phyloP scores from a whole-genome alignment of 2,113 vertebrate genomes.

The Pelecanoides urinatrix region DNA sequence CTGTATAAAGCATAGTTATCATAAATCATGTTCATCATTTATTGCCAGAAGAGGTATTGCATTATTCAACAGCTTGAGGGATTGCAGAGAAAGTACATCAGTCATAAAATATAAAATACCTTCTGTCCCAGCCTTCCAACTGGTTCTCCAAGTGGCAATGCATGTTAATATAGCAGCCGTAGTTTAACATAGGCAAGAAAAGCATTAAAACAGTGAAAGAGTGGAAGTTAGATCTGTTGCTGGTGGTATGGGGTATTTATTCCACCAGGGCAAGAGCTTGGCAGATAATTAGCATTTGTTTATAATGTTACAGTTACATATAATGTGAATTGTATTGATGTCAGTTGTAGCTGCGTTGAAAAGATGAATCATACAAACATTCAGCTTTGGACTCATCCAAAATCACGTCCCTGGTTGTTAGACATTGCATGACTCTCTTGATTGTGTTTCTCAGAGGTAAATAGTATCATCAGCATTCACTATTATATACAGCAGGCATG shows the following conservation, averaged over 20 bases:
- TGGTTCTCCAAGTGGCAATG: slow-evolving; percentile 33
- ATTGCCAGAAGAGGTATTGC: slow-evolving; percentile 18
- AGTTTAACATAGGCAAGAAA: slow-evolving; percentile 2
- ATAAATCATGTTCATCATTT: slow-evolving; percentile 42
- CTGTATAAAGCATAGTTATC: slow-evolving; percentile 24
- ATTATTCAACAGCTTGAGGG: slow-evolving; percentile 12
- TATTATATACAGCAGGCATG: not conserved
- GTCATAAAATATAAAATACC: slow-evolving; percentile 18
- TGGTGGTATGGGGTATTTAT: not conserved
- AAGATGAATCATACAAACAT: rapidly evolving
- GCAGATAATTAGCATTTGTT: not conserved
- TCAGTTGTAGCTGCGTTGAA: not conserved
- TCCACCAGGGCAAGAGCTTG: not conserved
- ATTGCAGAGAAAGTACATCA: not conserved
- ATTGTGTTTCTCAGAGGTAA: not conserved
- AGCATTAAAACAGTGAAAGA: not conserved
- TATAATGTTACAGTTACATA: not conserved
- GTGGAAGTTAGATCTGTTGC: not conserved
- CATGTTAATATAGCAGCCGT: not conserved
- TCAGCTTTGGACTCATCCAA: not conserved
- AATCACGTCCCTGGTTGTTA: not conserved
- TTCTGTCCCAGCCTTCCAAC: slow-evolving; percentile 18
- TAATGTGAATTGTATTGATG: not conserved
- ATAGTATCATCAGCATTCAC: not conserved
- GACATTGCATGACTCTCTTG: not conserved